Base-by-base conservation (phyloP, 2,113 vertebrate genomes). In the Morone saxatilis region DNA sequence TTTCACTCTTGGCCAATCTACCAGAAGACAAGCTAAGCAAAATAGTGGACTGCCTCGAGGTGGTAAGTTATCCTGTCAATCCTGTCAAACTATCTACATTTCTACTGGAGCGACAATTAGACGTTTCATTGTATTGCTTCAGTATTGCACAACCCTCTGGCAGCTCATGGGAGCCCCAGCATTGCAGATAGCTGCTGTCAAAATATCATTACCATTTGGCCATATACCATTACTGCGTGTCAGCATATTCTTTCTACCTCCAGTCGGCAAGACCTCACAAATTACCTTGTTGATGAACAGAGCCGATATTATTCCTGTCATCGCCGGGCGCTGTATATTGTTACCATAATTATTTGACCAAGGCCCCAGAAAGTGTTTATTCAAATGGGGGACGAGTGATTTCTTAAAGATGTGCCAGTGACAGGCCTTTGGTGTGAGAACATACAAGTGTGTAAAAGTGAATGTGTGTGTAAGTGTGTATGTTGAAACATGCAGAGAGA, bases 21-120 rank as follows among this genome's bases (percentile, higher is more conserved):
- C 95, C 95, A 5, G 95, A 95, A 31, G 95, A 96, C 86, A 96
- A 96, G 84, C 90, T 96, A 7, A 91, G 87, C 76, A 96, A 95
- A 89, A 95, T 96, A 73, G 95, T 96, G 83, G 95, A 96, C 92
- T 96, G 95, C 81, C 89, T 96, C 22, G 95, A 96, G 88, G 95
- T 96, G 94, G 95, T 96, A 91, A 96, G 95, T 95, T 66, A 40
- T 84, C 72, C 83, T 71, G 69, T 86, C 86, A 86, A 57, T 84
- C 72, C 83, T 71, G 69, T 86, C 86, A 86, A 57, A 70, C 68
- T 61, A 66, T 79, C 72, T 80, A 1, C 62, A n/a, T 65, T 83
- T 80, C 81, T 40, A 4, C 62, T 17, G 51, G 47, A 50, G 68
- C 71, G 74, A 86, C 71, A 75, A n/a, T 81, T 78, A 40, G 43